Base-by-base conservation (phyloP, 2,888 invertebrate species). In the Tortricodes alternella region DNA sequence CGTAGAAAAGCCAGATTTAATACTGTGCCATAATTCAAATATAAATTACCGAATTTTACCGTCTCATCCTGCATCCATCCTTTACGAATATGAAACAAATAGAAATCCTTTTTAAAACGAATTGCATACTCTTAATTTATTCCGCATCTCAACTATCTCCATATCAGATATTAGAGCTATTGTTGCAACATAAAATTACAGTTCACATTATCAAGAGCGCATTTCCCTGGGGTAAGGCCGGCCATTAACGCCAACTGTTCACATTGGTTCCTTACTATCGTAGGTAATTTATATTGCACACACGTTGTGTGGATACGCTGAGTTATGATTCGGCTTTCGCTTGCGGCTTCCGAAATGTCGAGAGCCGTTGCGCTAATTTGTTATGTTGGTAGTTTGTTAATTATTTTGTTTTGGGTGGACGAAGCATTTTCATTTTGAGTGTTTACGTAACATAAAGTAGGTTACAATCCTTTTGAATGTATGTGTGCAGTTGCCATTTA, bases 181-280 rank as follows among this genome's bases (percentile, higher is more conserved):
- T 55, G 55, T 55, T 51, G 56, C 55, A 39, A 46, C 55, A 56
- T 59, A 55, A 55, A 56, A 56, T 56, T 56, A 56, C 56, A 44
- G 56, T 55, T 39, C 46, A 51, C 49, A 53, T 50, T 55, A 59
- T 56, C 55, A 55, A 46, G 55, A 39, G 29, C 46, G 24, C 50
- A 84, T 85, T 86, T 87, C 89, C 88, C 89, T 76, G 58, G 89
- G 86, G 89, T 83, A 80, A 73, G 76, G 74, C 66, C 72, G 68
- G 68, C 86, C 85, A 89, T 89, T 89, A 89, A 75, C 84, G 81
- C 85, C 89, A 89, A 89, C 89, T 89, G 89, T 88, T 87, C 83
- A 70, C 85, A 76, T 78, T 66, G 70, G 62, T 62, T 68, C 64
- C 70, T 72, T 72, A 74, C 76, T 75, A 75, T 70, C 66, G 63